Conservation (phyloP, 2,888 invertebrate genomes). For the Napeogenes sylphis region DNA sequence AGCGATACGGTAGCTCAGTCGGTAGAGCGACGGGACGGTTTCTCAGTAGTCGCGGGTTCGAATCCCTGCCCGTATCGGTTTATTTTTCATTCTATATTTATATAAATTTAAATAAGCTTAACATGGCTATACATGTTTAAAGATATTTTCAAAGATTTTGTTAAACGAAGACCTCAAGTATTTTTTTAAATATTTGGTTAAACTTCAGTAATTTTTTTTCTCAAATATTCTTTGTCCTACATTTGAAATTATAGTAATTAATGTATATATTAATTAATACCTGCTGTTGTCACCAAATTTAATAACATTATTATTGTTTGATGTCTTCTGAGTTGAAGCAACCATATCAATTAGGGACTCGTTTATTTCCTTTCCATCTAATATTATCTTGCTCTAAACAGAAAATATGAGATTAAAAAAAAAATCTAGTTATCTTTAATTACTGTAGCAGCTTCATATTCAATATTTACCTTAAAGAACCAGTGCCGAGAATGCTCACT, state of each 20-base stretch:
- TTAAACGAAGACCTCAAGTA: no score
- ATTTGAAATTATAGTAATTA: background rate
- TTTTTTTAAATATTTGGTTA: no score
- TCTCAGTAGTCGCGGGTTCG: no score
- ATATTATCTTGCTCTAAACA: constrained; percentile 84
- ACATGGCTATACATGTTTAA: no score
- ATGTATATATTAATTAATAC: constrained; percentile 54
- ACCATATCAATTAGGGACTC: constrained; percentile 95
- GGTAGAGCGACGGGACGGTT: no score
- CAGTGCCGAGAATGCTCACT: constrained; percentile 99
- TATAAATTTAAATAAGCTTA: no score
- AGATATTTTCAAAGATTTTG: no score
- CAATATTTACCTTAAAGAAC: constrained; percentile 88
- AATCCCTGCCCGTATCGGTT: no score
- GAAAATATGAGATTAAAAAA: constrained; percentile 9
- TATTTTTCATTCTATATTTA: no score
- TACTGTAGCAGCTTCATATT: constrained; percentile 4
- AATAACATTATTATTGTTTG: constrained; percentile 96
- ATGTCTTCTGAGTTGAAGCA: constrained; percentile 89
- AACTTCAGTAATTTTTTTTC: no score
- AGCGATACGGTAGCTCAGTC: no score
- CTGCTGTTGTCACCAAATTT: constrained; percentile 98
- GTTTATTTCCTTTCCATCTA: constrained; percentile 88
- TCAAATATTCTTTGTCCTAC: background rate
- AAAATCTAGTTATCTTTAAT: background rate